These are phyloP conservation scores for Magallana nippona DNA, from an alignment of 2,888 invertebrate species.

Conservation along the genomic window DNA sequence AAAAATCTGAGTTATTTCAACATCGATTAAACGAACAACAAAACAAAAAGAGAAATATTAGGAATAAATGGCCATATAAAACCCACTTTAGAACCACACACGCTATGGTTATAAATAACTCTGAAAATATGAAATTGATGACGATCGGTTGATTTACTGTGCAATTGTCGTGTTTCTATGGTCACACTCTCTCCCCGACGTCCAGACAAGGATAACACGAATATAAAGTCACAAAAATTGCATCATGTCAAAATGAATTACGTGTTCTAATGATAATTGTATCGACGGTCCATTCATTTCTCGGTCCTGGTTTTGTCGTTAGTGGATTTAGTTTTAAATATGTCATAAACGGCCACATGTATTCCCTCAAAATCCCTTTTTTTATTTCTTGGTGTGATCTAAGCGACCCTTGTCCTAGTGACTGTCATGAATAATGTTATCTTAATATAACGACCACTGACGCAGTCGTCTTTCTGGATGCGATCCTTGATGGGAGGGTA, in stretches of 20 bases:
- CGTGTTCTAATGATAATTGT: constrained; percentile 29
- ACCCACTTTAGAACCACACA: too few species aligned
- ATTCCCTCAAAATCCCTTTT: constrained; percentile 29
- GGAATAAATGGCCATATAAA: too few species aligned
- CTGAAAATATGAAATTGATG: not conserved
- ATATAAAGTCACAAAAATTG: constrained; percentile 12
- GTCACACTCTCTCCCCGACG: not conserved
- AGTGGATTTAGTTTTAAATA: constrained; percentile 12
- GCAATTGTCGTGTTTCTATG: not conserved
- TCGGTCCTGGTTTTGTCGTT: constrained; percentile 13
- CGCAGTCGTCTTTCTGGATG: constrained; percentile 4
- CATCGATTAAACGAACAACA: too few species aligned
- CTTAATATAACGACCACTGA: constrained; percentile 24
- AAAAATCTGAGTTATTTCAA: too few species aligned
- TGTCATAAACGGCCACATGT: constrained; percentile 40
- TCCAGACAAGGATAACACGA: constrained; percentile 7
- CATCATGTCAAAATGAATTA: constrained; percentile 32
- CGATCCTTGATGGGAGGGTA: constrained; percentile 26
- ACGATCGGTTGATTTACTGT: constrained; percentile 20
- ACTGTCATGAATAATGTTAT: constrained; percentile 16
- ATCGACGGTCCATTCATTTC: constrained; percentile 16
- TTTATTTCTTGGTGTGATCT: constrained; percentile 26
- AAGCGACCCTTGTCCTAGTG: constrained; percentile 23
- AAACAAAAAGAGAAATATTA: too few species aligned
- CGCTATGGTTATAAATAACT: not conserved